A percentile compares a stretch with the other conserved stretches of the same genome.
Conservation (phyloP, 2,797 vertebrate genomes). For the Silurus aristotelis region DNA sequence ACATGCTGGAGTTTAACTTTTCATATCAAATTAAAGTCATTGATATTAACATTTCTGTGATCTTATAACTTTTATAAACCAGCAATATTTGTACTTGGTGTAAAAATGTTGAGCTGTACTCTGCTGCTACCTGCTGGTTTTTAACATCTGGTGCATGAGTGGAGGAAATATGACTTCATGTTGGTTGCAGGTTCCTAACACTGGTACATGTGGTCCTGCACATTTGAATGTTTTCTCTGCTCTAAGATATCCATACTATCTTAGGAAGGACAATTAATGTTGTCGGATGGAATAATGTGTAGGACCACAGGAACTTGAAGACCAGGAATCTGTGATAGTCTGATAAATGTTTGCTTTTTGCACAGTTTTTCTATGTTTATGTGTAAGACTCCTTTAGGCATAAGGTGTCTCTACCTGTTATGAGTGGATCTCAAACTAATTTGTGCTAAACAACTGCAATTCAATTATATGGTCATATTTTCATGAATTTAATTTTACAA, state of each 20-base stretch:
- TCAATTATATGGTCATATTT: not conserved
- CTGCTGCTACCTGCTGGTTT: slow-evolving; percentile 34
- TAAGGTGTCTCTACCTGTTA: not conserved
- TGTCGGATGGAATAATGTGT: not conserved
- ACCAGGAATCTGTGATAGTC: not conserved
- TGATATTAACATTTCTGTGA: not conserved
- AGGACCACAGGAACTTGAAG: not conserved
- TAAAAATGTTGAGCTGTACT: not conserved
- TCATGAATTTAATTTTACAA: not conserved
- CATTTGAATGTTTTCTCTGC: slow-evolving; percentile 17
- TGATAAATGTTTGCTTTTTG: slow-evolving; percentile 75
- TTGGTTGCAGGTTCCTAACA: slow-evolving; percentile 57
- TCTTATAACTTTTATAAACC: not conserved
- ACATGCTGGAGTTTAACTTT: too few species aligned
- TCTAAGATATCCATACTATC: slow-evolving; percentile 25
- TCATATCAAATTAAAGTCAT: not conserved
- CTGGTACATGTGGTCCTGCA: slow-evolving; percentile 74
- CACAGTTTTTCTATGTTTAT: slow-evolving; percentile 54
- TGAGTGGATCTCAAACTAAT: not conserved
- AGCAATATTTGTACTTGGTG: not conserved
- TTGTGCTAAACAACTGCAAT: not conserved
- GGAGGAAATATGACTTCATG: slow-evolving; percentile 74
- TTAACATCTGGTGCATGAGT: not conserved
- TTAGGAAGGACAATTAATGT: not conserved
- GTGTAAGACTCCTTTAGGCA: not conserved